These are phyloP conservation scores for Buteo buteo DNA, from an alignment of 2,113 vertebrate genomes.

Conservation along the genomic window DNA sequence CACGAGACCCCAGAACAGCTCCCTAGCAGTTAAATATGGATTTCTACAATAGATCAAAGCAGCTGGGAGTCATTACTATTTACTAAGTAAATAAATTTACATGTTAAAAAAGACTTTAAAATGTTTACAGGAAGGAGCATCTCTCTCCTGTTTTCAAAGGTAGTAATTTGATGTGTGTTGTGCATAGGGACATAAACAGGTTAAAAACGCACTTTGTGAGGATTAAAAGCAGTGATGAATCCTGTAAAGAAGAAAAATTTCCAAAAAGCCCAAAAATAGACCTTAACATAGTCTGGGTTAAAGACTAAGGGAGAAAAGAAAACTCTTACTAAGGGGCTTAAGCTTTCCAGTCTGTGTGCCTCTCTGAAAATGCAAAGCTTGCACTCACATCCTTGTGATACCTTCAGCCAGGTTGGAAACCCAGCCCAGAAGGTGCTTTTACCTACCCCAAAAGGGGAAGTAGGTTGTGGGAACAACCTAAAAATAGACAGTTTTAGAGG, in stretches of 20 bases:
- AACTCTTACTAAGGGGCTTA: background rate
- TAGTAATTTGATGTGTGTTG: fast-evolving
- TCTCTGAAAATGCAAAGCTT: background rate
- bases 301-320: background rate
- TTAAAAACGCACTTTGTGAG: background rate
- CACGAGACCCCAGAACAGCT: background rate
- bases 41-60: background rate
- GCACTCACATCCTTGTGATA: background rate
- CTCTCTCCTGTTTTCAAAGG: background rate
- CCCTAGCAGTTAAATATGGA: constrained; percentile 2
- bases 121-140: background rate
- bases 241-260: background rate
- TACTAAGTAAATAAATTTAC: constrained; percentile 32
- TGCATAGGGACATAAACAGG: background rate
- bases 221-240: background rate
- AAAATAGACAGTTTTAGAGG: background rate
- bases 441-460: background rate
- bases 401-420: background rate
- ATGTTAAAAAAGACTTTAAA: background rate
- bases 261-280: background rate
- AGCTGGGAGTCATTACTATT: background rate
- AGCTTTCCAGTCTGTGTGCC: background rate
- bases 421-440: background rate
- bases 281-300: background rate
- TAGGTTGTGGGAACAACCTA: background rate